Conservation (phyloP, 2,113 vertebrate genomes). For the Tringa solitaria region DNA sequence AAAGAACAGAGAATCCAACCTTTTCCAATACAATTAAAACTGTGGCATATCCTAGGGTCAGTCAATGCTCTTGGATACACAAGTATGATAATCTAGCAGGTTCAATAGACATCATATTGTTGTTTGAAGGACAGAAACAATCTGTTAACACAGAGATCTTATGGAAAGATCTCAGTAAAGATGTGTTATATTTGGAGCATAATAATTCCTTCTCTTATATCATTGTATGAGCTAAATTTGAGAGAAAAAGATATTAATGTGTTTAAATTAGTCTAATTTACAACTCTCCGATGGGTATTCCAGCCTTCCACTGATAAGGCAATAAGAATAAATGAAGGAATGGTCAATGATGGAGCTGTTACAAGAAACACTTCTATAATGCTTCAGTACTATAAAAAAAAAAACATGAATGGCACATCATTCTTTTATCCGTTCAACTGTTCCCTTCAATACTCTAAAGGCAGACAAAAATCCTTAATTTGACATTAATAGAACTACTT, state of each 20-base stretch:
- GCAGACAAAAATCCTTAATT: not conserved
- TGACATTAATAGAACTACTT: not conserved
- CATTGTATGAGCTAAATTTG: not conserved
- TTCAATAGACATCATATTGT: fast-evolving
- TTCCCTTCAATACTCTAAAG: not conserved
- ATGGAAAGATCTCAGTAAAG: not conserved
- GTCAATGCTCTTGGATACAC: not conserved
- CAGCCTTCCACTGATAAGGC: not conserved
- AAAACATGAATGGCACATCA: not conserved
- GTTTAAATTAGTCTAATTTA: not conserved
- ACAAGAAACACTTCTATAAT: not conserved
- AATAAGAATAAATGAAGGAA: not conserved
- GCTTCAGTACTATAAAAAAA: not conserved
- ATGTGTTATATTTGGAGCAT: not conserved
- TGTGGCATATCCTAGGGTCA: not conserved
- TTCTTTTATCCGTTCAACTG: not conserved
- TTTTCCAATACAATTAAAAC: not conserved
- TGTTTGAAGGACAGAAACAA: not conserved
- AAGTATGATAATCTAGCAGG: not conserved
- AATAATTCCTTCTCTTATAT: not conserved
- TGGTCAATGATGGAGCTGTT: not conserved
- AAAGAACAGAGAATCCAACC: not conserved
- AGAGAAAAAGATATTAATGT: not conserved
- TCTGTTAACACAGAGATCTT: no score
- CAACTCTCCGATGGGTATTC: not conserved